A percentile compares a stretch with the other conserved stretches of the same genome.
These are phyloP conservation scores for Pristiophorus japonicus DNA, from an alignment of 2,113 vertebrate species.

Conservation along the genomic window DNA sequence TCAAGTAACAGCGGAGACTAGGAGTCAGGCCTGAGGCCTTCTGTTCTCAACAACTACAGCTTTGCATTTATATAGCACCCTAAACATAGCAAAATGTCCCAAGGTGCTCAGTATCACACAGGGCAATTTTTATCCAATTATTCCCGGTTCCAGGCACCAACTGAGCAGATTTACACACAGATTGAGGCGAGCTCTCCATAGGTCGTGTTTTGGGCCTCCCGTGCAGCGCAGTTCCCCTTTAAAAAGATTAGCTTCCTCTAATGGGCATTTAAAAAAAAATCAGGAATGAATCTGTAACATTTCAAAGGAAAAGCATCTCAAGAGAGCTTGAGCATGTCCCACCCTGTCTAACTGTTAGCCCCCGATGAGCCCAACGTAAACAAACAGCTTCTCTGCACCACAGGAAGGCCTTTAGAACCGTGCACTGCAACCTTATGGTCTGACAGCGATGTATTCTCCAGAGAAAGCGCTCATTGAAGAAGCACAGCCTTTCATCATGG, in stretches of 20 bases:
- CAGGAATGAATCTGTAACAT: not conserved
- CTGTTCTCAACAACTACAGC: not conserved
- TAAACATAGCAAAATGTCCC: not conserved
- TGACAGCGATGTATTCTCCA: not conserved
- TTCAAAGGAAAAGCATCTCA: not conserved
- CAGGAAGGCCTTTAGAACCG: not conserved
- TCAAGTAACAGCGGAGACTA: not conserved
- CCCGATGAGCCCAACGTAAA: not conserved
- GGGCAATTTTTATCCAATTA: not conserved
- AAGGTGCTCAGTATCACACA: not conserved
- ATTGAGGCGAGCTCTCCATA: not conserved
- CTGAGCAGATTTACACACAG: not conserved
- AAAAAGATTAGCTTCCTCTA: not conserved
- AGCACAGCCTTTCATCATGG: not conserved
- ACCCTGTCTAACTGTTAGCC: not conserved
- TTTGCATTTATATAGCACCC: not conserved
- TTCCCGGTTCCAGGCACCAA: not conserved
- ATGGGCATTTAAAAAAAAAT: not conserved
- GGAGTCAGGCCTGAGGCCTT: not conserved
- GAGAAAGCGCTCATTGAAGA: not conserved
- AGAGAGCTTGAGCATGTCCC: not conserved
- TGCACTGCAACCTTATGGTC: not conserved
- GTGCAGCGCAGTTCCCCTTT: not conserved
- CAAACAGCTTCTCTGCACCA: not conserved
- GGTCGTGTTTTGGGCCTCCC: not conserved